Evolutionary conservation across 2,888 invertebrate species (phyloP), one percentile per base, ranked within the genome.

Genomic region (Ectemnius cavifrons): DNA sequence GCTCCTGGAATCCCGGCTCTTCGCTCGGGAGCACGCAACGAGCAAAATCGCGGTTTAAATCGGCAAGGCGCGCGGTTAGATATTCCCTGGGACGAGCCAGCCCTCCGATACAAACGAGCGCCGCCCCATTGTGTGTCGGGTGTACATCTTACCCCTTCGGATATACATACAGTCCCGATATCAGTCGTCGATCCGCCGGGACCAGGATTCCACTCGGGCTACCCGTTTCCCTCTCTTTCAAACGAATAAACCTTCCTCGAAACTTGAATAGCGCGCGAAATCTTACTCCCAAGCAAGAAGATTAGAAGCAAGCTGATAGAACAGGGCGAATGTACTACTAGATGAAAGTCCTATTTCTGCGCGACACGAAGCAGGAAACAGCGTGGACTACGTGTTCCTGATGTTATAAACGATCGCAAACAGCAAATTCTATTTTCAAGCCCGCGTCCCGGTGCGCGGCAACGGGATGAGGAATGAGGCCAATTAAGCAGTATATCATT

Each of bases 401-500:
- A 11, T 18, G 4, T 49, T 47, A 52, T 18, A 52, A 66, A 46
- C 52, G 20, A 67, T 61, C 61, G 64, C 71, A 47, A 69, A 63
- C 56, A 62, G 45, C 60, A 77, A 79, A 73, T 75, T 86, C 87
- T 87, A 87, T 88, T 88, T 86, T 84, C 69, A 84, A 75, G 71
- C 72, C 61, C 81, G 75, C 77, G 77, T 81, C 82, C 78, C 72
- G 80, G 74, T 56, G 75, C 78, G 78, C 78, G 70, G 78, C 71
- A 79, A 75, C 78, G 80, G 84, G 84, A 87, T 87, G 89, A 88
- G 86, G 86, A 89, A 89, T 86, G 87, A 80, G 87, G 88, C 89
- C 88, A 89, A 89, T 90, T 90, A 89, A 88, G 88, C 87, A 81
- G 86, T 88, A 86, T 87, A 88, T 88, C 88, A 89, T 89, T 89